Evolutionary conservation across 2,888 invertebrate genomes (phyloP), one percentile per base, ranked within the genome.

Genomic region (Tanypteryx hageni): DNA sequence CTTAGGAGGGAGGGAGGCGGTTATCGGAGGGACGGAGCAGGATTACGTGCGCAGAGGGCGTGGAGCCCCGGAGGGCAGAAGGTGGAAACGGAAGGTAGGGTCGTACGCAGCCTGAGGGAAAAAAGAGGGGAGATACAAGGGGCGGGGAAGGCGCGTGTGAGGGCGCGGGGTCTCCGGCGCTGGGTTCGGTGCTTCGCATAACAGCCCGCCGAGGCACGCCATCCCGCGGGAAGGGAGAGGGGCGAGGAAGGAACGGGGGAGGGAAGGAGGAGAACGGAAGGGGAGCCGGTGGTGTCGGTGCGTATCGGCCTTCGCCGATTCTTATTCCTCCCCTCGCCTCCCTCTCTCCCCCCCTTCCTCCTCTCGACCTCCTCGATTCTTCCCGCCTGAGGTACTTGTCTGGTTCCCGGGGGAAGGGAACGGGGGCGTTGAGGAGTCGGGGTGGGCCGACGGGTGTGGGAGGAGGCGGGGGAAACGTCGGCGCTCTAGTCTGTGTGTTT

Each of bases 361-460:
- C n/a, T n/a, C n/a, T 44, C 83, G 57, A n/a, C 83, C 83, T 11
- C 57, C 83, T 83, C 83, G 56, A 83, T 57, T 57, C 83, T 83
- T 83, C 27, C 57, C 83, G 56, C 44, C 83, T 57, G 83, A 57
- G 83, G 82, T 16, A 82, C 31, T 22, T 22, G 22, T 76, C n/a
- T 76, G 22, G 3, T 22, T 76, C 8, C 10, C 3, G 22, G 31
- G 14, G 14, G 31, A 76, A 44, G 44, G n/a, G n/a, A n/a, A n/a
- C n/a, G n/a, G n/a, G 82, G 31, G 31, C 22, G 31, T 27, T 22
- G 16, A 44, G n/a, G 83, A 57, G 56, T 56, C 10, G 83, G n/a
- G 44, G 44, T 44, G 44, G 44, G 1, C 44, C 44, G 44, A 44
- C 5, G 44, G 44, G 44, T 44, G 44, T 44, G 44, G 44, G 44